Percentiles rank a stretch among this genome's conserved stretches.
These are phyloP conservation scores for Penaeus chinensis DNA, from an alignment of 1,140 invertebrate genomes.

Conservation along the genomic window DNA sequence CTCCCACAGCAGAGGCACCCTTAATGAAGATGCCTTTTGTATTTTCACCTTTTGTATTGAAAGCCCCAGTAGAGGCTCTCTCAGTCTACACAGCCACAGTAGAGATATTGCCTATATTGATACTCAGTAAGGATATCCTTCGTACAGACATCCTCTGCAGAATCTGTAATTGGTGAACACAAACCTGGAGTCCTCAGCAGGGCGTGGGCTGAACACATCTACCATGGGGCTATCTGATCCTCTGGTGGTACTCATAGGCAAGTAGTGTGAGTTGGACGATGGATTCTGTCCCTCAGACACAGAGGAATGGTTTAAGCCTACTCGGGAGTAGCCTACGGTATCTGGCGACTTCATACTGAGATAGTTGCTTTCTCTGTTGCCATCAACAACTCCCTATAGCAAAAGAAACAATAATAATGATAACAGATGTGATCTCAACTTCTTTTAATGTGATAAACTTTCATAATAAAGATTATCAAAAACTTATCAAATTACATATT, in stretches of 20 bases:
- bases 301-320: not conserved
- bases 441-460: not conserved
- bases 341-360: slow-evolving; percentile 34
- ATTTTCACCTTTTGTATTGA: too few species aligned
- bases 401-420: not conserved
- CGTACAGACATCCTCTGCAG: not conserved
- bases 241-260: slow-evolving; percentile 21
- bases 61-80: too few species aligned
- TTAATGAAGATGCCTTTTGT: too few species aligned
- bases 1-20: too few species aligned
- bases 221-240: slow-evolving; percentile 7
- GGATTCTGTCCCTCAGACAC: not conserved
- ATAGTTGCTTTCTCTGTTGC: slow-evolving; percentile 21
- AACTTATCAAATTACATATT: too few species aligned
- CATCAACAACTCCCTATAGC: not conserved
- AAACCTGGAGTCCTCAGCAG: not conserved
- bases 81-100: too few species aligned
- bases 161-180: not conserved
- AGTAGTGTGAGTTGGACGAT: slow-evolving; percentile 20
- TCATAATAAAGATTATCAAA: not conserved
- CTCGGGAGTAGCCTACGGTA: slow-evolving; percentile 29
- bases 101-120: too few species aligned
- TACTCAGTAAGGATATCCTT: too few species aligned
- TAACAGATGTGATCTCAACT: not conserved
- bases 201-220: slow-evolving; percentile 38